A percentile compares a stretch with the other conserved stretches of the same genome.
Evolutionary conservation across 2,113 vertebrate genomes (phyloP).

Genomic region (Centropristis striata): DNA sequence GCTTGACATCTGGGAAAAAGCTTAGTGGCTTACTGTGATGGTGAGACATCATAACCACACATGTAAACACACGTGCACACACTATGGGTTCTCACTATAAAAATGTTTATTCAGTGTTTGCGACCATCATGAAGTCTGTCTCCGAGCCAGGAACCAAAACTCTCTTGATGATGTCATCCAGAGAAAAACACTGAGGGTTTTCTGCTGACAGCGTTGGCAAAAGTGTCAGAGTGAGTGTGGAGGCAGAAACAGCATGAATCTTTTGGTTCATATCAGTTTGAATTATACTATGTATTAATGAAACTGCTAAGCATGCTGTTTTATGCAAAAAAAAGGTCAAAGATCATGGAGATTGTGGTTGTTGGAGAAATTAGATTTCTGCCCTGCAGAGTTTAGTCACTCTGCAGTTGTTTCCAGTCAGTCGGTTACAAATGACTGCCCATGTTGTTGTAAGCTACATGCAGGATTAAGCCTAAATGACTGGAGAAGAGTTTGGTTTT

Average conservation of each 20-base stretch:
- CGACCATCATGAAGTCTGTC: conserved; percentile 36
- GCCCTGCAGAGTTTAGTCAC: conserved; percentile 11
- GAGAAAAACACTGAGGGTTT: conserved; percentile 25
- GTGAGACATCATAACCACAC: conserved; percentile 55
- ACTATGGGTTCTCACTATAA: conserved; percentile 39
- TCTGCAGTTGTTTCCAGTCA: conserved; percentile 20
- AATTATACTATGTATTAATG: conserved; percentile 4
- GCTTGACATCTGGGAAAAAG: conserved; percentile 71
- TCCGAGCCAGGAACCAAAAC: conserved; percentile 51
- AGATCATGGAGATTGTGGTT: conserved; percentile 9
- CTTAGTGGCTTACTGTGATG: conserved; percentile 54
- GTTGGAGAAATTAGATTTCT: background rate
- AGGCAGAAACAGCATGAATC: background rate
- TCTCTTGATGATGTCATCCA: conserved; percentile 50
- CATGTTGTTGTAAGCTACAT: background rate
- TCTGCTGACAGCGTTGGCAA: conserved; percentile 6
- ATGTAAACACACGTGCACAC: conserved; percentile 19
- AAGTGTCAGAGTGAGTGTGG: background rate
- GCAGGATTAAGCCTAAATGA: conserved; percentile 13
- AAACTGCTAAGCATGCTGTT: background rate
- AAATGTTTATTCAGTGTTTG: conserved; percentile 70
- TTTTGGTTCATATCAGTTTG: background rate
- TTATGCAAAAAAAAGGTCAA: conserved; percentile 32
- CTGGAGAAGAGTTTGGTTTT: conserved; percentile 3
- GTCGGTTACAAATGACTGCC: conserved; percentile 2